Evolutionary conservation across 2,113 vertebrate species (phyloP), one percentile per base, ranked within the genome.

Genomic region (Oreochromis tanganicae): DNA sequence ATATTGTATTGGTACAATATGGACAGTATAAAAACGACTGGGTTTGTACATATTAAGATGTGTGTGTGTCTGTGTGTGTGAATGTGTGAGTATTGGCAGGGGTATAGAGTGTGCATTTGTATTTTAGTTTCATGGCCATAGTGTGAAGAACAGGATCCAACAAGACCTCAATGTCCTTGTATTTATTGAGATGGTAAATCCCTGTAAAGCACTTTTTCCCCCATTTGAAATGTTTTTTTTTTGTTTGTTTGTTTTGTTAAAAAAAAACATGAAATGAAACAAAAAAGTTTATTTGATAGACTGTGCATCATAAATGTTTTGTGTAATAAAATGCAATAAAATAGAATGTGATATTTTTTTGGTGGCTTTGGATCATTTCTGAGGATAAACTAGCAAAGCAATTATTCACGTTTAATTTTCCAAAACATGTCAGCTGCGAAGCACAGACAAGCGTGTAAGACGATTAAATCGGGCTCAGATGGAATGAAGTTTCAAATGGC

Each of bases 171-270:
- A 95, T 92, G 91, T 96, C 95, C 92, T 96, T 97, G 97, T 98
- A 99, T 99, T 99, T 99, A 99, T 99, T 99, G 97, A 98, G 97
- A 97, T 96, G 95, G 96, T 96, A 95, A 96, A 96, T 96, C 95
- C 96, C 97, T 97, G 98, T 98, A 98, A 98, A 99, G 98, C 98
- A 99, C 98, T 99, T 99, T 99, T 95, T 95, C 96, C 54, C 95
- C 88, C 85, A 88, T 95, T 89, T 93, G 91, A 95, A 97, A 96
- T 97, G 95, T n/a, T 78, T n/a, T 50, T 50, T 12, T 1, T 75
- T 29, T 73, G 13, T 46, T 97, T 98, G 92, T 91, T 68, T 97
- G 97, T 97, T 98, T 98, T 97, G 97, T 97, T 97, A 97, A 96
- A 97, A 85, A 54, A 85, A 66, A 83, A 85, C 50, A 93, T 89